Conservation (phyloP, 1,140 invertebrate genomes). For the Trichomalopsis sarcophagae region DNA sequence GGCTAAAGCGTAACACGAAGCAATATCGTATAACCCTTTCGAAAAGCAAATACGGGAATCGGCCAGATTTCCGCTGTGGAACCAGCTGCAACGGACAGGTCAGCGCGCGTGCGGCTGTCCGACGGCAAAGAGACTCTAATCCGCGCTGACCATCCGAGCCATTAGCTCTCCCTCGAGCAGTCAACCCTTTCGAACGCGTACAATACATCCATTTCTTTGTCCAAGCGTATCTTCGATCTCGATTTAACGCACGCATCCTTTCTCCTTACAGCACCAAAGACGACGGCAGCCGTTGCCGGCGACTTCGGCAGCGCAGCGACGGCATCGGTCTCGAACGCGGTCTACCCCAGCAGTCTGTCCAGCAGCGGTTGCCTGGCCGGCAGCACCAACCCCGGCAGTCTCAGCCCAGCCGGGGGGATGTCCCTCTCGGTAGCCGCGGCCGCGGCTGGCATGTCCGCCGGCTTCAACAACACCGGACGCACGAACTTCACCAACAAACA, state of each 20-base stretch:
- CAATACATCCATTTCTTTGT: not conserved
- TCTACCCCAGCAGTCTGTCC: constrained; percentile 52
- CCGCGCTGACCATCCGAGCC: constrained; percentile 19
- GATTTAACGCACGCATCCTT: not conserved
- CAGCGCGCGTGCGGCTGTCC: constrained; percentile 12
- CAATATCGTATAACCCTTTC: constrained; percentile 20
- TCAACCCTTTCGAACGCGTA: not conserved
- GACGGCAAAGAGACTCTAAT: constrained; percentile 14
- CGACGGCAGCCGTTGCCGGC: constrained; percentile 75
- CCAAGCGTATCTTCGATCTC: not conserved
- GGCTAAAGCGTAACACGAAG: not conserved
- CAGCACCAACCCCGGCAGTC: constrained; percentile 46
- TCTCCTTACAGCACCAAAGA: constrained; percentile 79
- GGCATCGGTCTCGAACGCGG: constrained; percentile 60
- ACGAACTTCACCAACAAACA: constrained; percentile 99
- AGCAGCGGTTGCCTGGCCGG: constrained; percentile 51
- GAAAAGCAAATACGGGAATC: constrained; percentile 23
- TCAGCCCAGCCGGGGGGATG: constrained; percentile 45
- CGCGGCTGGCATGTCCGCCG: constrained; percentile 57
- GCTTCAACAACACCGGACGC: constrained; percentile 89
- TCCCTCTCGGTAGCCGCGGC: constrained; percentile 26
- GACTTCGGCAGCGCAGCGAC: constrained; percentile 58
- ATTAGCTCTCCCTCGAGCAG: not conserved
- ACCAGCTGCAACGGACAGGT: constrained; percentile 46
- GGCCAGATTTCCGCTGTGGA: not conserved